phyloP scores from a whole-genome alignment of 2,113 vertebrate species.

The Gallinago paraguaiae region DNA sequence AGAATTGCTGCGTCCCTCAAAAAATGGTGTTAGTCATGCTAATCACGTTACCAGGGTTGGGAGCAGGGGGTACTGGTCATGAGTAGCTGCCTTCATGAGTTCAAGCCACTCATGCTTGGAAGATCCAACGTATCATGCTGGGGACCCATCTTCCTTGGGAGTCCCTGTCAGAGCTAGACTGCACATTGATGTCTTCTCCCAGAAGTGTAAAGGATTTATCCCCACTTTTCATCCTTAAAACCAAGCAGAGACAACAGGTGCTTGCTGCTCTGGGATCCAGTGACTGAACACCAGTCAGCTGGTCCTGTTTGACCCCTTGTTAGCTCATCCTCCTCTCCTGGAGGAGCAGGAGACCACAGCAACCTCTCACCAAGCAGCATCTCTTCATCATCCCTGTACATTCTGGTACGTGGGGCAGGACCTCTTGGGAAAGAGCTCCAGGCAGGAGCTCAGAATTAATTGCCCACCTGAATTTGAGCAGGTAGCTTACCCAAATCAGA shows the following conservation, averaged over 20 bases:
- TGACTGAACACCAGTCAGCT: not conserved
- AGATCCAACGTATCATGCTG: not conserved
- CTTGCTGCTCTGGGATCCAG: not conserved
- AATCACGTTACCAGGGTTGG: accelerated
- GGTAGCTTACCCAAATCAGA: not conserved
- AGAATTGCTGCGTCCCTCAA: not conserved
- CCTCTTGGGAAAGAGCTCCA: not conserved
- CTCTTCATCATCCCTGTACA: not conserved
- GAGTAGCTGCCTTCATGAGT: not conserved
- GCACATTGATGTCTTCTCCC: not conserved
- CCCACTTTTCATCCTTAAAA: not conserved
- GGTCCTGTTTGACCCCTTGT: not conserved
- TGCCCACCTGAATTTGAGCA: not conserved
- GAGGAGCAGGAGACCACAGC: not conserved
- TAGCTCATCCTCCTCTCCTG: not conserved
- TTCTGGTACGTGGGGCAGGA: accelerated
- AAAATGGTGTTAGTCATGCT: too few species aligned
- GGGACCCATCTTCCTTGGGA: not conserved
- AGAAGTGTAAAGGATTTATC: not conserved
- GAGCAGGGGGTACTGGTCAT: accelerated
- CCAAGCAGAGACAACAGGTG: not conserved
- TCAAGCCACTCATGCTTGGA: not conserved
- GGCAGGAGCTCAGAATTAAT: not conserved
- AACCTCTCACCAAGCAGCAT: not conserved
- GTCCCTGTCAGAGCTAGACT: not conserved